Conservation (phyloP, 2,113 vertebrate genomes). For the Sprattus sprattus region DNA sequence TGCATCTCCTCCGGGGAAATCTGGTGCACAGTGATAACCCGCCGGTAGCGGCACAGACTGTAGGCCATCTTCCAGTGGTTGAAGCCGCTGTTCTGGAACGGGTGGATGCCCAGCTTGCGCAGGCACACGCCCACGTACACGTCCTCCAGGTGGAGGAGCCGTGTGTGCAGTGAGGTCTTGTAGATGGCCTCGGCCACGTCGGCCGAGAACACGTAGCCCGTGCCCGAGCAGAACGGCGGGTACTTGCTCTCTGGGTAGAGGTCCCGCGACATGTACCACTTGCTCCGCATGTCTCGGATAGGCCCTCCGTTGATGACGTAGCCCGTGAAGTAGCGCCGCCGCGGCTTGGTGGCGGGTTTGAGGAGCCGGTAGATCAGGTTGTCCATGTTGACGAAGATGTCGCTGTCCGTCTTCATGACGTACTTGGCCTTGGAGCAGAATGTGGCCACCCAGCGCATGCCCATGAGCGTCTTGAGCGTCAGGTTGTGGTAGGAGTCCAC, state of each 20-base stretch:
- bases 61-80: conserved; percentile 99
- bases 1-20: conserved; percentile 99
- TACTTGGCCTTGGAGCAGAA: conserved; percentile 97
- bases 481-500: conserved; percentile 97
- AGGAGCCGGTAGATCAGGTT: conserved; percentile 96
- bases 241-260: conserved; percentile 96
- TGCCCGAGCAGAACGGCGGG: conserved; percentile 97
- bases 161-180: conserved; percentile 94
- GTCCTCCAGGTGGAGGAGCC: conserved; percentile 95
- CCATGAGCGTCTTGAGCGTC: conserved; percentile 96
- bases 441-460: conserved; percentile 95
- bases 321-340: conserved; percentile 93
- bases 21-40: conserved; percentile 96
- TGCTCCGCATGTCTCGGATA: conserved; percentile 96
- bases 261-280: conserved; percentile 98
- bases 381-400: conserved; percentile 99
- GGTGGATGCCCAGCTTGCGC: conserved; percentile 94
- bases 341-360: conserved; percentile 92
- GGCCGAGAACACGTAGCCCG: conserved; percentile 95
- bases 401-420: conserved; percentile 98
- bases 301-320: conserved; percentile 96
- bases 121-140: conserved; percentile 97
- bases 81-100: conserved; percentile 98
- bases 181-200: conserved; percentile 96
- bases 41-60: conserved; percentile 92